Base-by-base conservation (phyloP, 1,140 invertebrate genomes). In the Penaeus indicus region DNA sequence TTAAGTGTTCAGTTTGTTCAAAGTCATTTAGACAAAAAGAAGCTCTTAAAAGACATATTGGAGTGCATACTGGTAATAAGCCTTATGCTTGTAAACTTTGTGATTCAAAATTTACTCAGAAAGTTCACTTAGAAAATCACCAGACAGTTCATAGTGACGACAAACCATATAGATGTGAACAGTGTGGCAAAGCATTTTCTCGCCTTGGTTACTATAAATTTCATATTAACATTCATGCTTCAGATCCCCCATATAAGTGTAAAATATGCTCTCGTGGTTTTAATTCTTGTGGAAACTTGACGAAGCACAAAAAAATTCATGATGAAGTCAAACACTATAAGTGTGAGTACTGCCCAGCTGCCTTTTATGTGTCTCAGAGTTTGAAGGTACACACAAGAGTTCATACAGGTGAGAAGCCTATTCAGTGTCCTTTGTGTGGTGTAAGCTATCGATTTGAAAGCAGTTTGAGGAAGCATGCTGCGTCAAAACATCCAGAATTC, bases 181-280 rank as follows among this genome's bases (percentile, higher is more conserved):
- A 69, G 27, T 84, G 82, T 84, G 82, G 82, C 27, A 84, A 84
- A 69, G 42, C 63, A 22, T 84, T 84, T 72, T 19, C 82, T 54
- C 62, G 82, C 7, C 64, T 42, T 42, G 82, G 72, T 54, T 42
- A 84, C 38, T 63, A 69, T n/a, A 67, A 47, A 84, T 10, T 25
- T 16, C 82, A 84, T 67, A 19, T 13, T 16, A 72, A 72, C 38
- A 84, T 67, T 54, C 82, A 84, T 54, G 27, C 82, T 19, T 63
- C 27, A 72, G 27, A 32, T 22, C 67, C 63, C 4, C 82, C 82
- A 47, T 84, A 42, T n/a, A 84, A 84, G 64, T 84, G 82, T 84
- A 18, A 72, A 27, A 47, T 67, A 25, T 84, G 82, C 72, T 42
- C 82, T 42, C 64, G 21, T 21, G 42, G 32, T 84, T 84, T 84